A percentile compares a stretch with the other conserved stretches of the same genome.
Conservation (phyloP, 2,797 vertebrate genomes). For the Lophius americanus region DNA sequence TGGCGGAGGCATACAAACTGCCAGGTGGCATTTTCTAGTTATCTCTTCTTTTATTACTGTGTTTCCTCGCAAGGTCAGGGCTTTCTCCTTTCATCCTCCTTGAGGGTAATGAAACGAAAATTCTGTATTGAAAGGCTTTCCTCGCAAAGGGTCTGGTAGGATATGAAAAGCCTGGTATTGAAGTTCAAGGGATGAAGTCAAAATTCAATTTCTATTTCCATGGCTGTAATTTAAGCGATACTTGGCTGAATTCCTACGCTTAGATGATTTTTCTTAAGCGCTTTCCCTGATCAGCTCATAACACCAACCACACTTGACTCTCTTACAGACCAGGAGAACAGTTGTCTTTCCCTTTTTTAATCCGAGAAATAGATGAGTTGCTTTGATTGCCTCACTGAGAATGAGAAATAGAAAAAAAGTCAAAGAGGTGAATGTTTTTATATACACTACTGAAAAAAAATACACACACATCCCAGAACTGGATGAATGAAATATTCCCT, state of each 20-base stretch:
- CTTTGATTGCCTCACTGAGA: slow-evolving; percentile 49
- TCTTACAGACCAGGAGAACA: slow-evolving; percentile 16
- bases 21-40: not conserved
- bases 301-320: slow-evolving; percentile 28
- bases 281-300: slow-evolving; percentile 53
- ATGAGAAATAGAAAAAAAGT: slow-evolving; percentile 24
- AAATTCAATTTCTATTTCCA: slow-evolving; percentile 58
- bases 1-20: not conserved
- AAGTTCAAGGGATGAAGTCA: slow-evolving; percentile 67
- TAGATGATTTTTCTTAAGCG: slow-evolving; percentile 45
- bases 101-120: slow-evolving; percentile 67
- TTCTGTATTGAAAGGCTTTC: slow-evolving; percentile 55
- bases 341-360: slow-evolving; percentile 47
- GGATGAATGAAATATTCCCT: too few species aligned
- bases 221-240: slow-evolving; percentile 55
- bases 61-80: slow-evolving; percentile 68
- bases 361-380: slow-evolving; percentile 45
- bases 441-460: not conserved
- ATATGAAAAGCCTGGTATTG: slow-evolving; percentile 64
- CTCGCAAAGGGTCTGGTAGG: slow-evolving; percentile 19
- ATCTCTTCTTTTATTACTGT: slow-evolving; percentile 22
- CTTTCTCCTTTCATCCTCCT: slow-evolving; percentile 62
- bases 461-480: too few species aligned
- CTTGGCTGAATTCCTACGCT: slow-evolving; percentile 42
- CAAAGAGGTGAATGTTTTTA: slow-evolving; percentile 41